Evolutionary conservation across 1,140 invertebrate genomes (phyloP), one percentile per base, ranked within the genome.

Genomic region (Panonychus citri): DNA sequence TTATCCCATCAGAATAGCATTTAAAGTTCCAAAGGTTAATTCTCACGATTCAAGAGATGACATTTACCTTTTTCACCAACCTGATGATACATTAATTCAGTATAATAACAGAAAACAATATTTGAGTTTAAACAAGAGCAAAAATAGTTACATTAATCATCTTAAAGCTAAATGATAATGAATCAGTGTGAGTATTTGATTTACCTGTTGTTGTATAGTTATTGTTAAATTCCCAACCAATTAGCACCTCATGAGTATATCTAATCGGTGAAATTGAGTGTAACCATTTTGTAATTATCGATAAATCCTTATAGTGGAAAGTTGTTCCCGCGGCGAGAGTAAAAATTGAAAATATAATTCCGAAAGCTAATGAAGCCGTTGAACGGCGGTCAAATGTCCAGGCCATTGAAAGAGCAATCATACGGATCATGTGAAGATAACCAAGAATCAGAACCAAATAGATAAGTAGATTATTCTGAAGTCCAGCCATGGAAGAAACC

Each of bases 401-500:
- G 8, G 79, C 75, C 13, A 82, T 69, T 1, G 82, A 76, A 34
- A 79, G 75, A 48, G 81, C 75, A 10, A 85, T 68, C 59, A 80
- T 77, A 59, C 84, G 78, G 55, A 82, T 71, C 40, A 78, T 70
- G 61, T 78, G 77, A 12, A 86, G 68, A 66, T 85, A 86, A 8
- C 86, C 68, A 30, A 87, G 65, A 76, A 84, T 85, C 62, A 81
- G 78, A 40, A 80, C 80, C 79, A 83, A 74, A 69, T 82, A 84
- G 55, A 82, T 56, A 77, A 77, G 52, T 75, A 75, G 57, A 78
- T 76, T 57, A 71, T 74, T 27, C 40, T 77, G 72, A 0, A 89
- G 70, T 0, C 85, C 84, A 12, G 81, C 80, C 85, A 90, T 89
- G 21, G 83, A 83, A 65, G 85, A 90, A 15, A 83, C 83, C 19